Conservation (phyloP, 2,113 vertebrate species). For the Lutjanus erythropterus region DNA sequence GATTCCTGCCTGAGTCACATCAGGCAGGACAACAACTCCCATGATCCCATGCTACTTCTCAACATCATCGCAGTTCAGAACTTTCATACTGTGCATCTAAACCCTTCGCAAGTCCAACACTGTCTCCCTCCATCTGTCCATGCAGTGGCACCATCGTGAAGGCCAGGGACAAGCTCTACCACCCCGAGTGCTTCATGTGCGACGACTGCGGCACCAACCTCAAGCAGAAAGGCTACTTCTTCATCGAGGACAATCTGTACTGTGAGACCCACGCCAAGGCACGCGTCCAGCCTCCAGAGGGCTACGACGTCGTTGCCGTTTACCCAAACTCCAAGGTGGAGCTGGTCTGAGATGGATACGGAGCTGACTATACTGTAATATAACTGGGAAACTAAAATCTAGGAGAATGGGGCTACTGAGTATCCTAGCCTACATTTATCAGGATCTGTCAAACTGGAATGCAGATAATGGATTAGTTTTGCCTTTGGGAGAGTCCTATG, state of each 20-base stretch:
- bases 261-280: slow-evolving; percentile 97
- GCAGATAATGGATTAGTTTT: slow-evolving; percentile 48
- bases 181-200: slow-evolving; percentile 97
- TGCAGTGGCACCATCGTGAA: slow-evolving; percentile 96
- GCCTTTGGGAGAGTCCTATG: slow-evolving; percentile 24
- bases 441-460: slow-evolving; percentile 47
- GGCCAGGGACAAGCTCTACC: slow-evolving; percentile 97
- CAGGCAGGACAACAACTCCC: too few relatives aligned
- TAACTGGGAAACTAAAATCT: slow-evolving; percentile 36
- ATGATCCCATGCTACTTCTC: too few relatives aligned
- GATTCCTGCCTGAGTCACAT: too few relatives aligned
- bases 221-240: slow-evolving; percentile 97
- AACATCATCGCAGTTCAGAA: too few relatives aligned
- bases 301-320: slow-evolving; percentile 99
- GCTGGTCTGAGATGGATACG: slow-evolving; percentile 85
- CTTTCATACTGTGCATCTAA: too few relatives aligned
- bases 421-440: slow-evolving; percentile 29
- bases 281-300: slow-evolving; percentile 95
- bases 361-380: not conserved
- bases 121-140: not conserved
- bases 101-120: not conserved
- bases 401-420: slow-evolving; percentile 43
- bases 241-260: slow-evolving; percentile 96
- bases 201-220: slow-evolving; percentile 95
- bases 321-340: slow-evolving; percentile 98